Evolutionary conservation across 2,113 vertebrate genomes (phyloP).

Genomic region (Megaceryle torquata): DNA sequence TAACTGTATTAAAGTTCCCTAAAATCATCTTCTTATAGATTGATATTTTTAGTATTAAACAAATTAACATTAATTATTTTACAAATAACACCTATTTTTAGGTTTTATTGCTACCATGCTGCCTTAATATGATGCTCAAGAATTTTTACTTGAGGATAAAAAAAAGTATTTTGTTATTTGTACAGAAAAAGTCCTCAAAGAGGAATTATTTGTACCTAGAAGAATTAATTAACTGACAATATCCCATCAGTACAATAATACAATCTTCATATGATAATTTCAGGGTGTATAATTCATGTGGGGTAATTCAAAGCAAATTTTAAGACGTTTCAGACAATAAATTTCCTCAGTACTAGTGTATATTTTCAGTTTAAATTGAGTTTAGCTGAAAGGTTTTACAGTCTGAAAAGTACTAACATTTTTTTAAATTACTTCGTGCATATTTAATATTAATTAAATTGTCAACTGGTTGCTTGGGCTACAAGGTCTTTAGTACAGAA

Average conservation of each 20-base stretch:
- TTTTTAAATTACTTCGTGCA: background rate
- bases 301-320: constrained; percentile 44
- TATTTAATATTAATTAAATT: constrained; percentile 30
- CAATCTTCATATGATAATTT: constrained; percentile 13
- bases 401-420: background rate
- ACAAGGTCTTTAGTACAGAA: background rate
- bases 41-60: background rate
- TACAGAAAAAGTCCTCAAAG: background rate
- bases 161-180: background rate
- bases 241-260: background rate
- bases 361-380: constrained; percentile 37
- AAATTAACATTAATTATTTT: background rate
- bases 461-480: background rate
- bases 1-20: background rate
- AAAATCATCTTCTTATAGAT: background rate
- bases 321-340: constrained; percentile 11
- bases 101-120: background rate
- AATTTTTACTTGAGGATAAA: background rate
- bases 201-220: background rate
- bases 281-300: background rate
- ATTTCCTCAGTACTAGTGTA: background rate
- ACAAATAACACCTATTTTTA: background rate
- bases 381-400: constrained; percentile 11
- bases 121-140: background rate
- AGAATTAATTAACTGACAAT: background rate